phyloP scores from a whole-genome alignment of 2,797 vertebrate species.

The Lophius americanus region DNA sequence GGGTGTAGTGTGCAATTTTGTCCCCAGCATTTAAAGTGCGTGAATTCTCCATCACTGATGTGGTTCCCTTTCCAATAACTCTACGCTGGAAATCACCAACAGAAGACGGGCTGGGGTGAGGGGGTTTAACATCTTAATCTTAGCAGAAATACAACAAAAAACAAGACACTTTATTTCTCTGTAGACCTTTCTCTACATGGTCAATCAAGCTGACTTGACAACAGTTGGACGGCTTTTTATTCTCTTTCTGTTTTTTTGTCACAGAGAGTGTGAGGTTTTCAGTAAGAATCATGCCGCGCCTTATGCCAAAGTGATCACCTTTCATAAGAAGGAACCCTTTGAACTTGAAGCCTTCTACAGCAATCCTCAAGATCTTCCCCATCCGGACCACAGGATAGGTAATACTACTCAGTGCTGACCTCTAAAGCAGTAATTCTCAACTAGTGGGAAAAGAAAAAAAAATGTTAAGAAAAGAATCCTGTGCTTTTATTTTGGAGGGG shows the following conservation, averaged over 20 bases:
- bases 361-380: slow-evolving; percentile 91
- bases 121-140: slow-evolving; percentile 1
- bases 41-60: slow-evolving; percentile 97
- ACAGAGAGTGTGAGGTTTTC: slow-evolving; percentile 96
- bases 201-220: slow-evolving; percentile 18
- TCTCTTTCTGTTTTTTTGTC: slow-evolving; percentile 25
- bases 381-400: slow-evolving; percentile 94
- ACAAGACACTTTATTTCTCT: not conserved
- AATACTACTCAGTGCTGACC: slow-evolving; percentile 20
- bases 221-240: slow-evolving; percentile 20
- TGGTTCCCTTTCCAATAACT: slow-evolving; percentile 92
- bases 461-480: too few relatives aligned
- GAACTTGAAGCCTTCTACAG: slow-evolving; percentile 95
- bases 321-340: slow-evolving; percentile 97
- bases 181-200: not conserved
- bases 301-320: slow-evolving; percentile 97
- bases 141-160: not conserved
- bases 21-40: slow-evolving; percentile 98
- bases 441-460: too few relatives aligned
- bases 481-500: too few relatives aligned
- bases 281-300: slow-evolving; percentile 94
- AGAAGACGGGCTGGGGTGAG: slow-evolving; percentile 92
- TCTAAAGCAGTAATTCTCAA: not conserved
- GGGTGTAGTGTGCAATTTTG: slow-evolving; percentile 92
- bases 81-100: slow-evolving; percentile 95